phyloP scores from a whole-genome alignment of 2,113 vertebrate genomes.

The Upupa epops region DNA sequence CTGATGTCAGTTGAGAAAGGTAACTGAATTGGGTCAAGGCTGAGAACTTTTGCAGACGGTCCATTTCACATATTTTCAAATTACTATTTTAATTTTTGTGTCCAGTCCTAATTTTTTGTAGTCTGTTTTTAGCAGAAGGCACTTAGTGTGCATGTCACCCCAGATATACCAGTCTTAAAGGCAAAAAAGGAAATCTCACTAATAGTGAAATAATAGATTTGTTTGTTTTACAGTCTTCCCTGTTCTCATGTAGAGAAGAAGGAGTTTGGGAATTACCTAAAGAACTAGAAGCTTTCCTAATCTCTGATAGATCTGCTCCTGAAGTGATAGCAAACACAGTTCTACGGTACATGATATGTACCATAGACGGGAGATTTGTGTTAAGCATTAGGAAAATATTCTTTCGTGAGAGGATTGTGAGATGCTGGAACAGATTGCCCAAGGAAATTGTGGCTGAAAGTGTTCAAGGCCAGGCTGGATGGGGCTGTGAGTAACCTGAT shows the following conservation, averaged over 20 bases:
- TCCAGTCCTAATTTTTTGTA: not conserved
- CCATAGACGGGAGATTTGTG: too few species aligned
- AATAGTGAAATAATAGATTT: not conserved
- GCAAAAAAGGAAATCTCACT: not conserved
- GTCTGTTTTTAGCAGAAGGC: not conserved
- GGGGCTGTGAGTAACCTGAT: too few species aligned
- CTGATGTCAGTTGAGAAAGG: not conserved
- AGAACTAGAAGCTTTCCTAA: not conserved
- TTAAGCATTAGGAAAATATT: too few species aligned
- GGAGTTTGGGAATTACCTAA: not conserved
- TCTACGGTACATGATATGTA: accelerated
- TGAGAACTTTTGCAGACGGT: not conserved
- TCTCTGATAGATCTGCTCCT: not conserved
- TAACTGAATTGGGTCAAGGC: not conserved
- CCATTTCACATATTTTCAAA: not conserved
- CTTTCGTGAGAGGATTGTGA: too few species aligned
- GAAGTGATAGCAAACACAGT: not conserved
- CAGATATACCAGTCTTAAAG: not conserved
- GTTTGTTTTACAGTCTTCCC: not conserved
- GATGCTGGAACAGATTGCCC: too few species aligned
- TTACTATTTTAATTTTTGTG: not conserved
- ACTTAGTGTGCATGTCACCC: not conserved
- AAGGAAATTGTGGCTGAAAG: too few species aligned
- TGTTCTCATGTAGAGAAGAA: not conserved
- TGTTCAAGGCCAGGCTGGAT: too few species aligned